These are phyloP conservation scores for Hyles vespertilio DNA, from an alignment of 1,140 invertebrate genomes.

Conservation along the genomic window DNA sequence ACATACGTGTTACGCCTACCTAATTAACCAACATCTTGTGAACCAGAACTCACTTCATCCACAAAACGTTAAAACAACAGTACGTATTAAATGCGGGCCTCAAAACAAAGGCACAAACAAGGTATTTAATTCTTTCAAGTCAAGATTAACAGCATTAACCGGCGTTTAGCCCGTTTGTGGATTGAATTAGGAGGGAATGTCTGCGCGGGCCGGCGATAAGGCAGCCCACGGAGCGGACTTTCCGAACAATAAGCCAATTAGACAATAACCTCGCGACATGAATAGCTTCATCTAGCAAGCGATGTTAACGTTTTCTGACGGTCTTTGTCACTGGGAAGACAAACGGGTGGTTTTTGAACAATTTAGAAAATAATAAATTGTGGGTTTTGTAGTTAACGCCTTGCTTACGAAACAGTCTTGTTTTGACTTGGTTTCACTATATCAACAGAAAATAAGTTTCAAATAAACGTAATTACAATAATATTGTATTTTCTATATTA, in stretches of 20 bases:
- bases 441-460: too few species aligned
- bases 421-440: too few species aligned
- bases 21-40: too few species aligned
- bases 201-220: background rate
- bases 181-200: conserved; percentile 8
- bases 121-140: background rate
- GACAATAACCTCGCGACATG: conserved; percentile 48
- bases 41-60: too few species aligned
- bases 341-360: conserved; percentile 24
- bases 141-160: conserved; percentile 10
- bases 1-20: background rate
- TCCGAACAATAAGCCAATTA: conserved; percentile 60
- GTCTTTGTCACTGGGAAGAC: conserved; percentile 6
- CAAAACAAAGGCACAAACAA: background rate
- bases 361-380: too few species aligned
- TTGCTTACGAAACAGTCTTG: too few species aligned
- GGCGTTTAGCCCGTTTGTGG: conserved; percentile 1
- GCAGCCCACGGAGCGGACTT: conserved; percentile 11
- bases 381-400: too few species aligned
- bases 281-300: conserved; percentile 62
- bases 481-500: too few species aligned
- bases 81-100: background rate
- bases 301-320: conserved; percentile 46
- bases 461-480: too few species aligned
- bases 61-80: too few species aligned